Evolutionary conservation across 2,797 vertebrate species (phyloP), one percentile per base, ranked within the genome.

Genomic region (Argya squamiceps): DNA sequence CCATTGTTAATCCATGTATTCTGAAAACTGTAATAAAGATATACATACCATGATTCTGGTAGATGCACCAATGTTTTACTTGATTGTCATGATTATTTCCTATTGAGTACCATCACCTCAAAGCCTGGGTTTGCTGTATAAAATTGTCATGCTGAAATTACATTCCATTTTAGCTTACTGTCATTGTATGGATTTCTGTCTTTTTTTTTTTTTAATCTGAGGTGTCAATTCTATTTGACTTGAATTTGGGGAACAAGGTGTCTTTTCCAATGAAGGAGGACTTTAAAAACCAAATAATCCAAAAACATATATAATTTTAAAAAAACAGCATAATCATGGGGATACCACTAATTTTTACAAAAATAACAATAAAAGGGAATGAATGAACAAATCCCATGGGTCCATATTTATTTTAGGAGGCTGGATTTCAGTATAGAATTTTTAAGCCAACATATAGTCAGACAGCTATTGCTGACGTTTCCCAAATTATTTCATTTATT

Each of bases 1-100:
- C 93, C 93, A 95, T 95, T 96, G 95, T 95, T 96, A 94, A 94
- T 94, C 83, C 91, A 86, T 96, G 92, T 94, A 96, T 96, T 96
- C 92, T 94, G 88, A 59, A 86, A 95, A 84, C 73, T 93, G 95
- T 97, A 97, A 96, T 96, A 97, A 97, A 96, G 91, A 69, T 93
- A 83, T 80, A 50, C 92, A 86, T 92, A 95, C 92, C 79, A 36
- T 62, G 64, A 73, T 85, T 90, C 93, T 94, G 73, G 53, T 82
- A 89, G 93, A 91, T 95, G 93, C 84, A 19, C 87, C 90, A 24
- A 81, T 96, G 96, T 95, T 93, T 91, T 59, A 62, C 83, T 84
- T 96, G 74, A 80, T 92, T 82, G 30, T 89, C 41, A 37, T 74
- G 23, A 24, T 56, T 84, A n/a, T 80, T 94, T 24, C n/a, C n/a